These are phyloP conservation scores for Neodiprion fabricii DNA, from an alignment of 1,140 invertebrate species.

Conservation along the genomic window DNA sequence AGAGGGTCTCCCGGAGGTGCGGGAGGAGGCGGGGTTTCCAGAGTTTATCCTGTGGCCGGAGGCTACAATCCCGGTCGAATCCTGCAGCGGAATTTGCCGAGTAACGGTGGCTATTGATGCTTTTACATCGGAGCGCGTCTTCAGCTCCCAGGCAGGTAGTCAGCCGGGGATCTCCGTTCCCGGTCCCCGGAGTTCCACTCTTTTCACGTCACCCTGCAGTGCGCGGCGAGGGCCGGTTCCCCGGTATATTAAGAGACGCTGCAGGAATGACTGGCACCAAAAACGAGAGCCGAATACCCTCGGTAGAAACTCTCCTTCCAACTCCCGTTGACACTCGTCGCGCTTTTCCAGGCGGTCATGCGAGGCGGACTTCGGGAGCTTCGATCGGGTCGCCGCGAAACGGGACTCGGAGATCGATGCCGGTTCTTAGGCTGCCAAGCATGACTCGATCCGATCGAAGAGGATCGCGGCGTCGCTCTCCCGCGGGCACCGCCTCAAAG, in stretches of 20 bases:
- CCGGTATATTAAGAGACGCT: neutral
- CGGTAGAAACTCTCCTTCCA: neutral
- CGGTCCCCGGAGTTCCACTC: neutral
- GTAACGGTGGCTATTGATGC: slow-evolving; percentile 38
- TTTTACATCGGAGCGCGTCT: slow-evolving; percentile 23
- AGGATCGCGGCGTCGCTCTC: slow-evolving; percentile 38
- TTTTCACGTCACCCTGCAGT: slow-evolving; percentile 29
- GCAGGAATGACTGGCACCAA: neutral
- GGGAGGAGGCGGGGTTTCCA: neutral
- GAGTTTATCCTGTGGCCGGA: too few species aligned
- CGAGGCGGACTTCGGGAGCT: too few species aligned
- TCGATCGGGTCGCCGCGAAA: neutral
- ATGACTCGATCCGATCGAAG: slow-evolving; percentile 8
- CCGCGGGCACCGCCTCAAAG: slow-evolving; percentile 50
- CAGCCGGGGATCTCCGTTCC: neutral
- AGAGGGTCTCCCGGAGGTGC: neutral
- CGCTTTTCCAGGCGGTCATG: slow-evolving; percentile 8
- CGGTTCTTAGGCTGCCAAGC: neutral
- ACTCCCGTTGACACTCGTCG: slow-evolving; percentile 26
- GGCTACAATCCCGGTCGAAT: slow-evolving; percentile 13
- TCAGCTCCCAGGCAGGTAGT: slow-evolving; percentile 17
- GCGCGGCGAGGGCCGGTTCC: slow-evolving; percentile 22
- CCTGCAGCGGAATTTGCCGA: slow-evolving; percentile 34
- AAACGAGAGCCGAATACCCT: neutral
- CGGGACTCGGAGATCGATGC: neutral